Evolutionary conservation across 2,113 vertebrate species (phyloP).

Genomic region (Onychostruthus taczanowskii): DNA sequence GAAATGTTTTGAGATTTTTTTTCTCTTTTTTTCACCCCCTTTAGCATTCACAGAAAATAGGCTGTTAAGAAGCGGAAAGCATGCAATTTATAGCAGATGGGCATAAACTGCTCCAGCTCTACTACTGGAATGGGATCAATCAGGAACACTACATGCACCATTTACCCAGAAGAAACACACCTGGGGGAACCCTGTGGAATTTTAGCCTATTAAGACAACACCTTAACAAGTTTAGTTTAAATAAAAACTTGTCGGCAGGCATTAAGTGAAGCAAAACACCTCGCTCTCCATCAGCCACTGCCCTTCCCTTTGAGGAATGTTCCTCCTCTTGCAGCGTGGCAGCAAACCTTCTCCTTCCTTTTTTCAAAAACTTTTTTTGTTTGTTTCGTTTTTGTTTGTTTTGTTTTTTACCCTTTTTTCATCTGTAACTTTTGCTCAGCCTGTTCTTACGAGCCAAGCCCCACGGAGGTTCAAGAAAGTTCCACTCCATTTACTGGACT

Average conservation of each 20-base stretch:
- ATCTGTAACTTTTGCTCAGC: constrained; percentile 15
- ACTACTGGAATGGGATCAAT: constrained; percentile 65
- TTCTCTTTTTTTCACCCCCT: not conserved
- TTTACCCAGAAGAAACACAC: constrained; percentile 72
- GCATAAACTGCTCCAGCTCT: constrained; percentile 51
- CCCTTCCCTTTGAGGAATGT: not conserved
- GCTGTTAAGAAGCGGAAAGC: constrained; percentile 69
- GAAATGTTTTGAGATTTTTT: constrained; percentile 33
- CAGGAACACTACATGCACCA: constrained; percentile 56
- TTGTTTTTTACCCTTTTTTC: not conserved
- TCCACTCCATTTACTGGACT: constrained; percentile 59
- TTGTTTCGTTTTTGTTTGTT: not conserved
- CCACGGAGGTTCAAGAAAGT: not conserved
- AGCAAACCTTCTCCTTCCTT: not conserved
- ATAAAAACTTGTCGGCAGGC: constrained; percentile 64
- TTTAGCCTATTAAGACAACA: constrained; percentile 70
- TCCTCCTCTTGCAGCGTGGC: not conserved
- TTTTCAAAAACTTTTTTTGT: not conserved
- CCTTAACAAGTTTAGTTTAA: constrained; percentile 70
- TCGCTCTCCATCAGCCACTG: not conserved
- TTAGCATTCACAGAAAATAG: constrained; percentile 58
- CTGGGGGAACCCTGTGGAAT: constrained; percentile 56
- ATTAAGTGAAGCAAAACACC: constrained; percentile 22
- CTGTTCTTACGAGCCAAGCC: not conserved
- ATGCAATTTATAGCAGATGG: constrained; percentile 67